These are phyloP conservation scores for Calidris pugnax DNA, from an alignment of 2,113 vertebrate species.

Conservation along the genomic window DNA sequence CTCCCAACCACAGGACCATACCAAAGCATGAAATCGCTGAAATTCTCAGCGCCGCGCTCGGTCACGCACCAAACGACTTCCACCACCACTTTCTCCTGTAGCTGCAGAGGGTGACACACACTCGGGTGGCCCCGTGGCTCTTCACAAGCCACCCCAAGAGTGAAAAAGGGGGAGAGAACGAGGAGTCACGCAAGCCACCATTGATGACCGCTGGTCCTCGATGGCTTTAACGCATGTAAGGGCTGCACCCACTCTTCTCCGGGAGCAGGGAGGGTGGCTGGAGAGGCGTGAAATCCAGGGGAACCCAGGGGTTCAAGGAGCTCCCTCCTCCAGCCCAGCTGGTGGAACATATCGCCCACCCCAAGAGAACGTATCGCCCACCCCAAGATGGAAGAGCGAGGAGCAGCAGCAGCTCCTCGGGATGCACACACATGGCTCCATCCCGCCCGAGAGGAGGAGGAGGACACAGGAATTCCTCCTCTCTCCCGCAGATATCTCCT, in stretches of 20 bases:
- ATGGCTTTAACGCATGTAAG: rapidly evolving
- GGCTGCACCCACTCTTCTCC: neutral
- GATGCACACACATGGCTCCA: neutral
- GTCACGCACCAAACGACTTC: neutral
- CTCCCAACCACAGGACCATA: neutral
- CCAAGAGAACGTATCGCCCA: neutral
- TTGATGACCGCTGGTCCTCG: neutral
- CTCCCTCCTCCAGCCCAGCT: neutral
- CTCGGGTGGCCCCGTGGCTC: neutral
- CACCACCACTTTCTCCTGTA: neutral
- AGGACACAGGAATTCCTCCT: neutral
- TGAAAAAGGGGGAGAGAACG: neutral
- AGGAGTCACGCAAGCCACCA: neutral
- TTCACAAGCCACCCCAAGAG: neutral
- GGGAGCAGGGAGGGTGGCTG: neutral
- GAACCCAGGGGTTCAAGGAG: neutral
- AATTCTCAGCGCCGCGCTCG: rapidly evolving
- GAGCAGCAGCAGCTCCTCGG: neutral
- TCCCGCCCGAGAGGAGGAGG: neutral
- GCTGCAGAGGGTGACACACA: neutral
- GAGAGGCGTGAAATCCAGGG: neutral
- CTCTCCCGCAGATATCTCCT: neutral
- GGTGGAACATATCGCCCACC: rapidly evolving
- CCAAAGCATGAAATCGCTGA: neutral
- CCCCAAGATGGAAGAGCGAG: neutral